These are phyloP conservation scores for Vidua macroura DNA, from an alignment of 2,113 vertebrate genomes.

Conservation along the genomic window DNA sequence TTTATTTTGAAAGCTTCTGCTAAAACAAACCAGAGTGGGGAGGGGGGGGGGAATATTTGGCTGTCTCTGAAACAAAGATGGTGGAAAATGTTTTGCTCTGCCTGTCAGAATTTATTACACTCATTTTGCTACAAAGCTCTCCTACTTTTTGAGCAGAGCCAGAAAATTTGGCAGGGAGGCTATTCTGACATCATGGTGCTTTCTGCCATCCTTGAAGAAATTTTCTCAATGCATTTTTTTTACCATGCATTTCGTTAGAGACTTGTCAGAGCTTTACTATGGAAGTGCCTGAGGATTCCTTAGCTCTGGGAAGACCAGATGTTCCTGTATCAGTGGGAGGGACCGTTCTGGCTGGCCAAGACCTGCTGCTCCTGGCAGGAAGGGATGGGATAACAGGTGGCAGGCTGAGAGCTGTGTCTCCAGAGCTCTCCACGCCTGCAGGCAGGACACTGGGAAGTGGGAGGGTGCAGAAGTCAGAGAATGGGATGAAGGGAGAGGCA, in stretches of 20 bases:
- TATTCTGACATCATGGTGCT: neutral
- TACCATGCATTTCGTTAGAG: neutral
- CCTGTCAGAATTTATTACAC: slow-evolving; percentile 8
- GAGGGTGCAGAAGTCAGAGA: rapidly evolving
- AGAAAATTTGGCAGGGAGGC: neutral
- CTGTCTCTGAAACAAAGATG: slow-evolving; percentile 3
- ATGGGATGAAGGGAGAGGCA: neutral
- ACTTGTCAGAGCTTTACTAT: neutral
- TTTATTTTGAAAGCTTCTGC: slow-evolving; percentile 8
- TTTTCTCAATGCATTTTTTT: neutral
- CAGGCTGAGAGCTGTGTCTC: neutral
- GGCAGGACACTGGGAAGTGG: neutral
- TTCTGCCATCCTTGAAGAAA: neutral
- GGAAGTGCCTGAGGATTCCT: neutral
- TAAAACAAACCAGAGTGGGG: neutral
- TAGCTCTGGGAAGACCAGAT: neutral
- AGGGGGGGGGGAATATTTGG: no score
- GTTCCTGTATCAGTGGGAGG: neutral
- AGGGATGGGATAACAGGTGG: neutral
- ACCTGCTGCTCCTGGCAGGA: neutral
- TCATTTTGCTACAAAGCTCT: slow-evolving; percentile 11
- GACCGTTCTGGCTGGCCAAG: neutral
- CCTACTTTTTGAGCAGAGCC: neutral
- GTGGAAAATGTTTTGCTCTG: slow-evolving; percentile 20
- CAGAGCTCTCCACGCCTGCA: neutral